Evolutionary conservation across 2,888 invertebrate species (phyloP), one percentile per base, ranked within the genome.

Genomic region (Unio pictorum): DNA sequence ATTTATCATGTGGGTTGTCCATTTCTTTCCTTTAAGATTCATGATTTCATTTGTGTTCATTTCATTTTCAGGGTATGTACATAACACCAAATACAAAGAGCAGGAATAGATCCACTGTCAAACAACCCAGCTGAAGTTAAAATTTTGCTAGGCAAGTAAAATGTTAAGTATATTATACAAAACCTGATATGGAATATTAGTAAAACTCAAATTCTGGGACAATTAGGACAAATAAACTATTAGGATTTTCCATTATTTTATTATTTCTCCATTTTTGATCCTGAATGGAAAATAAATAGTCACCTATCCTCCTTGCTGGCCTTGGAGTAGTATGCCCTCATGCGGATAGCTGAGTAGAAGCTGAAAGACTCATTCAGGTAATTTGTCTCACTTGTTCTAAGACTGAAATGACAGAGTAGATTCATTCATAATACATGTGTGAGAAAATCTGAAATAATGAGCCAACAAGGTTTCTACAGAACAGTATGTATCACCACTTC

Each of bases 281-380:
- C 58, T 26, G 23, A 67, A 20, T 34, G 64, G 28, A 60, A 61
- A 34, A 18, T 23, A 11, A 34, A 61, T 17, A 68, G 87, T 82
- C 89, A 93, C 93, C 96, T 94, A 90, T 97, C 96, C 91, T 97
- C 97, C 90, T 96, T 96, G 78, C 94, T 94, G 0, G 97, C 97
- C 86, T 96, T 93, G 67, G 96, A 96, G 90, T 98, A 98, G 90
- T 98, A 98, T 28, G 95, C 95, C 84, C 98, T 92, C 75, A 96
- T 95, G 82, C 97, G 92, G 84, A 98, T 98, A 23, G 98, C 98
- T 65, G 95, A 95, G 92, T 98, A 98, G 91, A 98, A 98, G 71
- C 97, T 95, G 91, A 95, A 97, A 65, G 98, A 97, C 92, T 98
- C 98, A 90, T 96, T 95, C 84, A 98, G 92, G 91, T 98, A 98